Evolutionary conservation across 2,113 vertebrate species (phyloP).

Genomic region (Canis aureus): DNA sequence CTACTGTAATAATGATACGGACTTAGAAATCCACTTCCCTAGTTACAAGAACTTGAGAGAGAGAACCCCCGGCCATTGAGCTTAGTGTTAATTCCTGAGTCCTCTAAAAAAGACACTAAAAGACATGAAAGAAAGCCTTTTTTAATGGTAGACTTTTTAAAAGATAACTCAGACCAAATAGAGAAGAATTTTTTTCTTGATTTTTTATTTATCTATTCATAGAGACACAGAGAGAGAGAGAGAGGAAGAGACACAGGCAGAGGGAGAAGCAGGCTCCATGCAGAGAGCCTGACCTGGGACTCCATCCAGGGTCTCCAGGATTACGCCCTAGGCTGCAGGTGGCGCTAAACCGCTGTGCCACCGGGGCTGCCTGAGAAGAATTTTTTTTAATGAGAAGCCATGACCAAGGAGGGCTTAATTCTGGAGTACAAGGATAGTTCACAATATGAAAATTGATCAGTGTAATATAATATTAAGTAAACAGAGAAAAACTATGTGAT

Average conservation of each 20-base stretch:
- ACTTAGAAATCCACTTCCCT: background rate
- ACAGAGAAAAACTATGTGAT: background rate
- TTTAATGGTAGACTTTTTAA: background rate
- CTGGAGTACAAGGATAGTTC: background rate
- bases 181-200: background rate
- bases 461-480: background rate
- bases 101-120: background rate
- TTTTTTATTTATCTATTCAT: too few species aligned
- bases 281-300: too few species aligned
- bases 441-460: background rate
- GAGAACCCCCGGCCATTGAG: background rate
- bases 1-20: background rate
- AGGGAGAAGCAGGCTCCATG: too few species aligned
- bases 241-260: too few species aligned
- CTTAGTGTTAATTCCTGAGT: background rate
- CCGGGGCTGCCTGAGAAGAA: background rate
- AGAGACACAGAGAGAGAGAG: too few species aligned
- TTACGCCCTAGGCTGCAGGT: too few species aligned
- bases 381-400: background rate
- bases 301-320: too few species aligned
- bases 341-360: too few species aligned
- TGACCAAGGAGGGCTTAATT: background rate
- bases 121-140: background rate
- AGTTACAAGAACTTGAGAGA: background rate
- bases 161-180: background rate